Evolutionary conservation across 2,888 invertebrate genomes (phyloP), one percentile per base, ranked within the genome.

Genomic region (Zeuzera pyrina): DNA sequence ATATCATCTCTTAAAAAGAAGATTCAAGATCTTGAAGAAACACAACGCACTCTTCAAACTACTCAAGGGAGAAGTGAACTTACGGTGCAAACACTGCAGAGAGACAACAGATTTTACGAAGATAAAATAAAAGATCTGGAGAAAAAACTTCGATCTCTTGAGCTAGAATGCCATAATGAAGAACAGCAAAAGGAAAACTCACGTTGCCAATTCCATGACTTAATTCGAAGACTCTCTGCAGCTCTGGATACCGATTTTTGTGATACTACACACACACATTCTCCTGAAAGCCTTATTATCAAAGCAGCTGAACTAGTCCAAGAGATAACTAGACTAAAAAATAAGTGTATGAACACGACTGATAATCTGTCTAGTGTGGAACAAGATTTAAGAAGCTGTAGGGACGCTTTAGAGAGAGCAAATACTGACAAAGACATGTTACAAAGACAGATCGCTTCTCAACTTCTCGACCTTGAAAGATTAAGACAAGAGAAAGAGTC

Each of bases 1-100:
- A 91, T 94, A 45, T 87, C 88, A 2, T 93, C 94, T 0, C 84
- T 94, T 30, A 91, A 91, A 59, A 91, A 91, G 61, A 89, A 93
- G 36, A 87, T 93, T 24, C 86, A 91, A 71, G 91, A 93, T 39
- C 74, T 92, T 23, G 94, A 94, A 58, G 92, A 92, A 50, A 84
- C 90, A 31, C 92, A 94, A 57, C 85, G 92, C 27, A 87, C 86
- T 48, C 77, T 92, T 10, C 89, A 90, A 46, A 57, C 78, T 5
- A 53, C 70, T 1, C 87, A 87, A 38, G 88, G 89, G 1, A 77
- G 91, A 42, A 86, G 83, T 41, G 94, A 94, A 52, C 86, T 89
- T 36, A 87, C 91, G 2, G 77, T 92, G 26, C 90, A 92, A 56
- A 89, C 91, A 0, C 68, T 92, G 30, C 91, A 92, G 48, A 86